Evolutionary conservation across 1,140 invertebrate species (phyloP).

Genomic region (Contarinia nasturtii): DNA sequence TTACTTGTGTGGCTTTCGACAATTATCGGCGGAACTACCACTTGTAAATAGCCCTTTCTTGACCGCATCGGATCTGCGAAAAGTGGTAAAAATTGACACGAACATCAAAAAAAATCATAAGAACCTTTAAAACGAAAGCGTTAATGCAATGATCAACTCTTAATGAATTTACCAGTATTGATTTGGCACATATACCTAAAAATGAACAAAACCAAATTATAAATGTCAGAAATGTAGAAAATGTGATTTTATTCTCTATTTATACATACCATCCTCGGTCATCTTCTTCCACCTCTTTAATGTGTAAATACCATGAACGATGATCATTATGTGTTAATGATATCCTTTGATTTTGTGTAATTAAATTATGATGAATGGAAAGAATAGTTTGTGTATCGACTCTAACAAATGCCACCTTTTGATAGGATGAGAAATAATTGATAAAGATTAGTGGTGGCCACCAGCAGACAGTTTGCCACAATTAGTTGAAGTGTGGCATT

Average conservation of each 20-base stretch:
- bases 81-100: slow-evolving; percentile 29
- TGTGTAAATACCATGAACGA: slow-evolving; percentile 72
- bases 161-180: slow-evolving; percentile 7
- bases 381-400: slow-evolving; percentile 82
- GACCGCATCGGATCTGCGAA: slow-evolving; percentile 75
- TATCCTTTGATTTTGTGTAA: slow-evolving; percentile 72
- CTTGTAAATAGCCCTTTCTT: slow-evolving; percentile 66
- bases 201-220: no score
- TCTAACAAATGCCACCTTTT: slow-evolving; percentile 74
- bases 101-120: neutral
- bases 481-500: no score
- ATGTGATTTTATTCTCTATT: no score
- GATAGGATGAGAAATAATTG: slow-evolving; percentile 2
- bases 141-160: no score
- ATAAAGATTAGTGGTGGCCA: no score
- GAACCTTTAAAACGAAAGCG: no score
- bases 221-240: slow-evolving; percentile 11
- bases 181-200: slow-evolving; percentile 20
- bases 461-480: no score
- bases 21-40: slow-evolving; percentile 78
- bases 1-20: slow-evolving; percentile 68
- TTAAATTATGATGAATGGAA: slow-evolving; percentile 74
- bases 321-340: slow-evolving; percentile 72
- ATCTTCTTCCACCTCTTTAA: slow-evolving; percentile 58
- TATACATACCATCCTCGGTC: slow-evolving; percentile 50